These are phyloP conservation scores for Ethmia dodecea DNA, from an alignment of 2,888 invertebrate species.

Conservation along the genomic window DNA sequence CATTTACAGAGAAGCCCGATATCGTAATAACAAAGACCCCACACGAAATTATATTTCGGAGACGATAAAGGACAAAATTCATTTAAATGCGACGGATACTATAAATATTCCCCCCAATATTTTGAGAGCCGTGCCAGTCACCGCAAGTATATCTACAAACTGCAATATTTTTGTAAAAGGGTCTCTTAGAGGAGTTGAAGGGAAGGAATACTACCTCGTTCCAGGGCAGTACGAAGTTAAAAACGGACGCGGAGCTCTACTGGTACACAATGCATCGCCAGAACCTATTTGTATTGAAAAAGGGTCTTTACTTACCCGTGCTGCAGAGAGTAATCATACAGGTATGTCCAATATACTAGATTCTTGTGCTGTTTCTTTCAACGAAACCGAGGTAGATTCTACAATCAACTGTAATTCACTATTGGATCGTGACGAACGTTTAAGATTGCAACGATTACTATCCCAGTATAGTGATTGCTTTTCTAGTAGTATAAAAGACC, in stretches of 20 bases:
- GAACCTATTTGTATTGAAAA: background rate
- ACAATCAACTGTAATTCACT: background rate
- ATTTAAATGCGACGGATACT: background rate
- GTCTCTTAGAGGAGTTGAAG: background rate
- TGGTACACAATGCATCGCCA: background rate
- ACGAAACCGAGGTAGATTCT: background rate
- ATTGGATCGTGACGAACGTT: background rate
- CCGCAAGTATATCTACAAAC: background rate
- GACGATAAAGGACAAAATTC: background rate
- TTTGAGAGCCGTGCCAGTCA: background rate
- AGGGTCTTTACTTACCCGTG: background rate
- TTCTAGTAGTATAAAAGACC: constrained; percentile 11
- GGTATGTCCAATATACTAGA: background rate
- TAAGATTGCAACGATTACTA: constrained; percentile 4
- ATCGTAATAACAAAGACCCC: background rate
- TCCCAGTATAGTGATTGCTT: constrained; percentile 14
- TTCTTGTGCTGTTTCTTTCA: background rate
- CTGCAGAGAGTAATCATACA: background rate
- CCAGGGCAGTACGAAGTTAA: constrained; percentile 8
- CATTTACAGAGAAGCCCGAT: background rate
- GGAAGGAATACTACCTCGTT: constrained; percentile 8
- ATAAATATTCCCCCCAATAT: background rate
- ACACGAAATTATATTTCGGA: background rate
- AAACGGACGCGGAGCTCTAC: background rate
- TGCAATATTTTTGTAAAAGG: background rate